Percentiles rank a stretch among this genome's conserved stretches.
phyloP scores from a whole-genome alignment of 2,113 vertebrate species.

The Tapirus terrestris region DNA sequence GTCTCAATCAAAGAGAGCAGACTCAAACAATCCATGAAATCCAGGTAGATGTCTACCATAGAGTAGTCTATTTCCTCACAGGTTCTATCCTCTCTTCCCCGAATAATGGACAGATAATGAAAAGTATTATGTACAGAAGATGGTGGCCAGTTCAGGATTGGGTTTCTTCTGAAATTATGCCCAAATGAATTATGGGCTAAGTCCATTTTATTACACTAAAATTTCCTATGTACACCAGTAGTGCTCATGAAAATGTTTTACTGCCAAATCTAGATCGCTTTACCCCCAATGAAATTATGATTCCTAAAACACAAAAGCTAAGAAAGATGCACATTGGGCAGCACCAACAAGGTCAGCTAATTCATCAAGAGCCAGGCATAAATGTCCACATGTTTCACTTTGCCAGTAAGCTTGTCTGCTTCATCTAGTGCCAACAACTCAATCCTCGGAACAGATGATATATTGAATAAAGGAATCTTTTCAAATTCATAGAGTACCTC shows the following conservation, averaged over 20 bases:
- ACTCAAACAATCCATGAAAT: not conserved
- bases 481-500: conserved; percentile 62
- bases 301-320: conserved; percentile 61
- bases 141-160: not conserved
- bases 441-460: conserved; percentile 53
- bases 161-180: conserved; percentile 46
- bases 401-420: conserved; percentile 48
- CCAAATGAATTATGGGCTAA: conserved; percentile 28
- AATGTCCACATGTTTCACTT: conserved; percentile 51
- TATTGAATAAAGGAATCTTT: conserved; percentile 68
- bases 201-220: conserved; percentile 30
- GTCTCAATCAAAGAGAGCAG: not conserved
- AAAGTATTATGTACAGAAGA: not conserved
- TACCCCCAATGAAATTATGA: not conserved
- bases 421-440: conserved; percentile 60
- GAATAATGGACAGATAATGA: not conserved
- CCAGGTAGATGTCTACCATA: not conserved
- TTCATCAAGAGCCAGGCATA: conserved; percentile 54
- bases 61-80: not conserved
- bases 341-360: conserved; percentile 57
- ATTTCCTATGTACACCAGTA: conserved; percentile 35
- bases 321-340: conserved; percentile 9
- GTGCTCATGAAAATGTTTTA: conserved; percentile 50
- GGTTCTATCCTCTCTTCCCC: not conserved
- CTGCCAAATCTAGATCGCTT: conserved; percentile 26